Evolutionary conservation across 2,888 invertebrate genomes (phyloP).

Genomic region (Lumbricus terrestris): DNA sequence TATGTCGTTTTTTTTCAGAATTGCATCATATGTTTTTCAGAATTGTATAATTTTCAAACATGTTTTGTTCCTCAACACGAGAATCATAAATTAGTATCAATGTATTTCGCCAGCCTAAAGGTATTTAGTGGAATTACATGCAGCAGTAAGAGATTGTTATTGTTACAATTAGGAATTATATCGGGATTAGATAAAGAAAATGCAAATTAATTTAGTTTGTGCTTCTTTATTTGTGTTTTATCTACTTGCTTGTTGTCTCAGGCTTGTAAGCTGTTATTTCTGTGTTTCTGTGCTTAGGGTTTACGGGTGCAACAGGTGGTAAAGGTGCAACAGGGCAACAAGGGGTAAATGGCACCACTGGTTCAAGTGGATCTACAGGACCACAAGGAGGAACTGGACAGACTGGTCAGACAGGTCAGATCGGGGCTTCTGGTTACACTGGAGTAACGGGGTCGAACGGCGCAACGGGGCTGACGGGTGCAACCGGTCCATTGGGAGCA

Average conservation of each 20-base stretch:
- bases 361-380: not conserved
- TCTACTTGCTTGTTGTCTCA: not conserved
- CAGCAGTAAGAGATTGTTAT: not conserved
- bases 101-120: not conserved
- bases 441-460: slow-evolving; percentile 16
- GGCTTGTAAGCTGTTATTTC: not conserved
- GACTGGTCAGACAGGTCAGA: slow-evolving; percentile 3
- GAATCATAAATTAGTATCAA: not conserved
- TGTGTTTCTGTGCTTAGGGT: not conserved
- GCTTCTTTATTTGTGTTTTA: not conserved
- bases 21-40: too few relatives aligned
- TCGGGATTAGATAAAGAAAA: too few relatives aligned
- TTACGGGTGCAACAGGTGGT: not conserved
- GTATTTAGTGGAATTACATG: not conserved
- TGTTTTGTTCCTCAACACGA: not conserved
- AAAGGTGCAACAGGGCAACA: slow-evolving; percentile 12
- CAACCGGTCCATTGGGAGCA: slow-evolving; percentile 26
- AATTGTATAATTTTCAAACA: not conserved
- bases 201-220: too few relatives aligned
- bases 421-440: not conserved
- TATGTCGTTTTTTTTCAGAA: too few relatives aligned
- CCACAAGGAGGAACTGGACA: slow-evolving; percentile 17
- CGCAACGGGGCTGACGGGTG: not conserved
- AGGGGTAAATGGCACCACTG: not conserved
- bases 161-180: not conserved